These are phyloP conservation scores for Amyelois transitella DNA, from an alignment of 1,140 invertebrate species.

Conservation along the genomic window DNA sequence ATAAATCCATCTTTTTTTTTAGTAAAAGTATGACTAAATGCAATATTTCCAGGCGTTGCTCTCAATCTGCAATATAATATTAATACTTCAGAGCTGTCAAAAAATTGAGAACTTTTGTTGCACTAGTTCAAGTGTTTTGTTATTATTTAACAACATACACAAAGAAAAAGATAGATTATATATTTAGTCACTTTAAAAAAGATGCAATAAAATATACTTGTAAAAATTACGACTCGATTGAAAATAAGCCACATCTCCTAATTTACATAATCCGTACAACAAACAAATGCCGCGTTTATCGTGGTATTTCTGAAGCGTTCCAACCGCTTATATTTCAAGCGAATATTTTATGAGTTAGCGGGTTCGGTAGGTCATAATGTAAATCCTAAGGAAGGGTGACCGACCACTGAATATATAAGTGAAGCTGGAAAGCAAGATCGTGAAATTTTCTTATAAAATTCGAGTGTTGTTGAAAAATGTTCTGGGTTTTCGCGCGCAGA, in stretches of 20 bases:
- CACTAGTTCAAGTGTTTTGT: too few relatives aligned
- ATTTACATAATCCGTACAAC: background rate
- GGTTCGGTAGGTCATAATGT: conserved; percentile 34
- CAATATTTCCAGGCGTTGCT: too few relatives aligned
- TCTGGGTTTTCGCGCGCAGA: too few relatives aligned
- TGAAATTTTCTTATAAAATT: background rate
- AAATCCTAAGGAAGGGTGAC: conserved; percentile 5
- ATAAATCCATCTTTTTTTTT: too few relatives aligned
- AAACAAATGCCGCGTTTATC: background rate
- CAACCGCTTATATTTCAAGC: conserved; percentile 38
- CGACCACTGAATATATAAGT: background rate
- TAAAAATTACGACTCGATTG: too few relatives aligned
- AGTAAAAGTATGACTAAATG: too few relatives aligned
- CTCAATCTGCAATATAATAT: too few relatives aligned
- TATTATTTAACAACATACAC: too few relatives aligned
- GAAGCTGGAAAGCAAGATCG: background rate
- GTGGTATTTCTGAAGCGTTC: conserved; percentile 26
- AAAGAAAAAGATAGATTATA: background rate
- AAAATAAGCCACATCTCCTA: background rate
- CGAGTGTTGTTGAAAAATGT: background rate
- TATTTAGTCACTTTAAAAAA: too few relatives aligned
- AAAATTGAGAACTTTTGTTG: too few relatives aligned
- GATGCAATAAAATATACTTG: too few relatives aligned
- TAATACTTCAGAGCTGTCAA: too few relatives aligned
- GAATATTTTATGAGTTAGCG: conserved; percentile 49